phyloP scores from a whole-genome alignment of 2,797 vertebrate genomes.

The Gephyroberyx darwinii region DNA sequence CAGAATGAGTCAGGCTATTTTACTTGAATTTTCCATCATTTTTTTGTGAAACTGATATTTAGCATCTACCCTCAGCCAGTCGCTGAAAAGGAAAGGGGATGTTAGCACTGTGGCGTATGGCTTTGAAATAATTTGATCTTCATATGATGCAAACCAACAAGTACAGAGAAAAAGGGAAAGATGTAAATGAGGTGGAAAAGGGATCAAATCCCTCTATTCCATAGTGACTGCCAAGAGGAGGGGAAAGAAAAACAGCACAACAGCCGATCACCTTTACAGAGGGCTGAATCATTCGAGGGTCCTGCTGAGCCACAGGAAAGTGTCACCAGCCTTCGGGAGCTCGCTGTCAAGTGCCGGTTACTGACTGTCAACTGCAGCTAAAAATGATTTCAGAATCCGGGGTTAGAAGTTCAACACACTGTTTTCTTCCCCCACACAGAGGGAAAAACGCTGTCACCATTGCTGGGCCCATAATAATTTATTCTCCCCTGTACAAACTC shows the following conservation, averaged over 20 bases:
- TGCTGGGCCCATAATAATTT: constrained; percentile 71
- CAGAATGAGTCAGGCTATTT: background rate
- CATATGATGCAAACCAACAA: constrained; percentile 19
- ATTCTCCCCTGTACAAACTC: constrained; percentile 63
- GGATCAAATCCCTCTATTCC: constrained; percentile 43
- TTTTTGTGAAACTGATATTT: constrained; percentile 16
- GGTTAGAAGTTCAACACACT: constrained; percentile 78
- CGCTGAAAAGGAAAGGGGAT: constrained; percentile 7
- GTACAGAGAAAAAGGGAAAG: constrained; percentile 15
- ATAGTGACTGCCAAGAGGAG: constrained; percentile 68
- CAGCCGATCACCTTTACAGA: constrained; percentile 84
- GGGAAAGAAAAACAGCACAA: constrained; percentile 75
- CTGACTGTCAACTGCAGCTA: constrained; percentile 81
- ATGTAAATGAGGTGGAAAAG: constrained; percentile 56
- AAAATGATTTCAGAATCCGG: constrained; percentile 78
- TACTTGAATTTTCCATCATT: constrained; percentile 1
- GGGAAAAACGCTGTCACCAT: constrained; percentile 75
- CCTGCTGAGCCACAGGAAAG: constrained; percentile 78
- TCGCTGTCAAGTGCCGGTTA: constrained; percentile 67
- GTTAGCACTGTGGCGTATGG: constrained; percentile 23
- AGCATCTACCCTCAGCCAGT: background rate
- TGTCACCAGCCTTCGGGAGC: constrained; percentile 79
- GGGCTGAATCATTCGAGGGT: constrained; percentile 76
- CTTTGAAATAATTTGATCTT: constrained; percentile 20
- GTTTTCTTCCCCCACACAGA: constrained; percentile 72